phyloP scores from a whole-genome alignment of 2,113 vertebrate species.

The Verasper variegatus region DNA sequence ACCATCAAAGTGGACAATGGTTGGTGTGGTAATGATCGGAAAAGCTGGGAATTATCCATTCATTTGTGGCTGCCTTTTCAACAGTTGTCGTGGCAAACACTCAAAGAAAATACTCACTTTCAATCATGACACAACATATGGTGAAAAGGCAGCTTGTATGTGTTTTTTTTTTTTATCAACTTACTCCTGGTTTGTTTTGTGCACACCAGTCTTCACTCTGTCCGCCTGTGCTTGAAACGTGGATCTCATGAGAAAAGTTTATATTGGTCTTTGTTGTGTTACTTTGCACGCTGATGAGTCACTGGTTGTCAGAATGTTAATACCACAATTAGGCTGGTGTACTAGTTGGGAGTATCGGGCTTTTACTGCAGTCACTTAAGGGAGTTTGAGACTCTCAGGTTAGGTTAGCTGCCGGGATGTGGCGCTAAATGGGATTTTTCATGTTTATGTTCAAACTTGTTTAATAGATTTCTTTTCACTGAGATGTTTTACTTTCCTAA shows the following conservation, averaged over 20 bases:
- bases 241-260: neutral
- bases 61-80: constrained; percentile 66
- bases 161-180: neutral
- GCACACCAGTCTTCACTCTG: neutral
- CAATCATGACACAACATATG: constrained; percentile 42
- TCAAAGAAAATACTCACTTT: constrained; percentile 14
- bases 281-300: constrained; percentile 44
- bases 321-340: neutral
- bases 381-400: neutral
- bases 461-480: neutral
- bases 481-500: neutral
- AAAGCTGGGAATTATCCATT: neutral
- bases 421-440: neutral
- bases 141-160: constrained; percentile 66
- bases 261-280: neutral
- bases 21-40: constrained; percentile 14
- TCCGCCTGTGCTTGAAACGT: constrained; percentile 16
- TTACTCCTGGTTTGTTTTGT: constrained; percentile 22
- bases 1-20: constrained; percentile 7
- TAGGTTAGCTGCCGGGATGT: neutral
- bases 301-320: neutral
- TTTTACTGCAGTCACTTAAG: neutral
- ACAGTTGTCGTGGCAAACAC: constrained; percentile 44
- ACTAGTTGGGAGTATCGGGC: neutral
- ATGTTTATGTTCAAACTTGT: no score